Conservation (phyloP, 2,113 vertebrate genomes). For the cat (Felis catus) region F.catus_Fca126_mat1.0 CM031411.1:101536501-101537000, state of each 20-base stretch:
- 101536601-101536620: conserved; percentile 49
- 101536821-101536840: conserved; percentile 51
- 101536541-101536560: conserved; percentile 77
- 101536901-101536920: conserved; percentile 36
- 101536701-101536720: conserved; percentile 72
- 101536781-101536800: conserved; percentile 47
- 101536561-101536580: conserved; percentile 69
- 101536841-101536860: conserved; percentile 20
- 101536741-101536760: conserved; percentile 63
- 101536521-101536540: conserved; percentile 82
- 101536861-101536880: background rate
- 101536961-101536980: conserved; percentile 13
- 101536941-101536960: background rate
- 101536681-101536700: conserved; percentile 63
- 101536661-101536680: conserved; percentile 49
- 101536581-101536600: conserved; percentile 63
- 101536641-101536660: conserved; percentile 58
- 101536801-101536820: conserved; percentile 38
- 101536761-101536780: conserved; percentile 55
- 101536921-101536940: conserved; percentile 27
- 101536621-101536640: conserved; percentile 46
- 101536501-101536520: conserved; percentile 75
- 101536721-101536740: conserved; percentile 14
- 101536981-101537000: background rate
- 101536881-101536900: background rate